Evolutionary conservation across 2,113 vertebrate genomes (phyloP).

Genomic region (Microtus pennsylvanicus): DNA sequence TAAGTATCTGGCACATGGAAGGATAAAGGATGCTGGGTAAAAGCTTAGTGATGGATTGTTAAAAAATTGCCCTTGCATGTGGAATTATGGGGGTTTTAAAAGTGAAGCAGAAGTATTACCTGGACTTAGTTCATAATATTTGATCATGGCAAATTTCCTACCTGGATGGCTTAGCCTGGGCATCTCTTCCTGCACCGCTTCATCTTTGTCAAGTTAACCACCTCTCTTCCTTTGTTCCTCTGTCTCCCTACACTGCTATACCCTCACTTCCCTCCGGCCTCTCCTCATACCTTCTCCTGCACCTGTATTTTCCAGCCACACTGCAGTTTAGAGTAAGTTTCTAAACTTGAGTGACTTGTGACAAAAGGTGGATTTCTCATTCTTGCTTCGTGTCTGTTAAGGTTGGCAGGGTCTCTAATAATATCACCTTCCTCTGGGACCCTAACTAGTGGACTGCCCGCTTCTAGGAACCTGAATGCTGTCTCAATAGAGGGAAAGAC

Average conservation of each 20-base stretch:
- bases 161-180: not conserved
- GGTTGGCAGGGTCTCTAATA: not conserved
- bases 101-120: not conserved
- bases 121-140: not conserved
- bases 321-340: not conserved
- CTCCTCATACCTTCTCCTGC: not conserved
- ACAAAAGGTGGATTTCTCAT: not conserved
- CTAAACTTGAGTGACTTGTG: constrained; percentile 3
- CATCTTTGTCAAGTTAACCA: not conserved
- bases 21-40: not conserved
- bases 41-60: constrained; percentile 1
- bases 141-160: not conserved
- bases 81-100: constrained; percentile 34
- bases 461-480: not conserved
- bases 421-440: constrained; percentile 16
- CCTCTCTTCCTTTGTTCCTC: not conserved
- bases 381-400: not conserved
- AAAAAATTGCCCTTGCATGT: not conserved
- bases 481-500: not conserved
- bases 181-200: not conserved
- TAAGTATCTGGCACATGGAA: not conserved
- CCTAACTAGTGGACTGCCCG: not conserved
- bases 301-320: not conserved
- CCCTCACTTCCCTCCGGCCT: not conserved
- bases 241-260: not conserved